Conservation (phyloP, 1,140 invertebrate genomes). For the Aleiodes sp. region DNA sequence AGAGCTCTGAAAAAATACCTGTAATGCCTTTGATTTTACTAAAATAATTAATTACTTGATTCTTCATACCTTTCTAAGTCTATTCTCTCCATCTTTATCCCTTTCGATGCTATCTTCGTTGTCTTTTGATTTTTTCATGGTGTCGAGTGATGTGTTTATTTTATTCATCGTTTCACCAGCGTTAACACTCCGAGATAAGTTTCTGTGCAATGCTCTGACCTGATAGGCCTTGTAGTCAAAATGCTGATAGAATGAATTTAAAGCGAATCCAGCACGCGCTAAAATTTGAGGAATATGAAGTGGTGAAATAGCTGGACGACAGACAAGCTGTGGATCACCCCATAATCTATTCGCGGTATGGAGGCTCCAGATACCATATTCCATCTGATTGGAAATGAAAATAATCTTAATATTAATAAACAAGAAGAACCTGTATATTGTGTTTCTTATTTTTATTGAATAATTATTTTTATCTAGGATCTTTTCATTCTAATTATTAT, state of each 20-base stretch:
- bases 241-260: slow-evolving; percentile 54
- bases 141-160: slow-evolving; percentile 24
- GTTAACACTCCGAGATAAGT: slow-evolving; percentile 33
- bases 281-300: slow-evolving; percentile 54
- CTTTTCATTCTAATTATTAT: too few species aligned
- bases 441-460: too few species aligned
- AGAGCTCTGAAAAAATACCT: slow-evolving; percentile 41
- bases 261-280: slow-evolving; percentile 55
- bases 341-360: slow-evolving; percentile 61
- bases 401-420: too few species aligned
- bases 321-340: slow-evolving; percentile 58
- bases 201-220: slow-evolving; percentile 52
- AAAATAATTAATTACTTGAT: slow-evolving; percentile 6
- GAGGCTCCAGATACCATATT: slow-evolving; percentile 65
- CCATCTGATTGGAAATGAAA: slow-evolving; percentile 56
- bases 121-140: slow-evolving; percentile 37
- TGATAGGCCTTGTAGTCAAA: slow-evolving; percentile 47
- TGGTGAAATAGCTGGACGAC: slow-evolving; percentile 55
- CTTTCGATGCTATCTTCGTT: slow-evolving; percentile 56
- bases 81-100: slow-evolving; percentile 46
- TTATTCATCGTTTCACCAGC: slow-evolving; percentile 31
- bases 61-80: slow-evolving; percentile 8
- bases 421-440: too few species aligned
- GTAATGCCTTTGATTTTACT: slow-evolving; percentile 3
- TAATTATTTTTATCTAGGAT: too few species aligned